Base-by-base conservation (phyloP, 2,797 vertebrate genomes). In the Pangasius djambal region DNA sequence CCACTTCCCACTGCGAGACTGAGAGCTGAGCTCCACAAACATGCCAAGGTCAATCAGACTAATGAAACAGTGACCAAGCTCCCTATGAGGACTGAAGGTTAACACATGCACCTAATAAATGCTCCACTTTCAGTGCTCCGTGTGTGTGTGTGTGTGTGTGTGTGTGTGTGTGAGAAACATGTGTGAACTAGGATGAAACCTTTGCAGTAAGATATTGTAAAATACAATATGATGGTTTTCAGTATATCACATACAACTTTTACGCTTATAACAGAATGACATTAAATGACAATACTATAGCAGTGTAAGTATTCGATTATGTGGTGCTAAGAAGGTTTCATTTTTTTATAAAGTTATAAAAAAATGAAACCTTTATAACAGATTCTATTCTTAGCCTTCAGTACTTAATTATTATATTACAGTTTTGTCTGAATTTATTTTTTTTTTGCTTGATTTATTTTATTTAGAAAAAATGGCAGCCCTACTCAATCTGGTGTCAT, bases 1-100 rank as follows among this genome's bases (percentile, higher is more conserved):
- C 2, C 10, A 34, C 83, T 16, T 65, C 57, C 37, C 22, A 18
- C n/a, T 67, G 18, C n/a, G 59, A 87, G 40, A 61, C 55, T 77
- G 55, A 77, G 37, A 65, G 72, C 57, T 25, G 25, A 79, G 74
- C 74, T 52, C 6, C 44, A 67, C 34, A 40, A 67, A 57, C 61
- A 69, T 40, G 75, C 34, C 25, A 40, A 87, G 86, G 61, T 87
- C 61, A 59, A 59, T 52, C 31, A 75, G 70, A 87, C n/a, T 65
- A 87, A 79, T 67, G 59, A 87, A 15, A 63, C 25, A 1, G 34
- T 48, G 85, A 50, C 37, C 63, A 86, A 65, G 22, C 40, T 78
- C n/a, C 5, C 57, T 31, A 48, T 31, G n/a, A 61, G 6, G 25
- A 34, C 25, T 25, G 16, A 77, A 63, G 37, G 57, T 22, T 75